Evolutionary conservation across 2,888 invertebrate species (phyloP).

Genomic region (Xanthorhoe spadicearia): DNA sequence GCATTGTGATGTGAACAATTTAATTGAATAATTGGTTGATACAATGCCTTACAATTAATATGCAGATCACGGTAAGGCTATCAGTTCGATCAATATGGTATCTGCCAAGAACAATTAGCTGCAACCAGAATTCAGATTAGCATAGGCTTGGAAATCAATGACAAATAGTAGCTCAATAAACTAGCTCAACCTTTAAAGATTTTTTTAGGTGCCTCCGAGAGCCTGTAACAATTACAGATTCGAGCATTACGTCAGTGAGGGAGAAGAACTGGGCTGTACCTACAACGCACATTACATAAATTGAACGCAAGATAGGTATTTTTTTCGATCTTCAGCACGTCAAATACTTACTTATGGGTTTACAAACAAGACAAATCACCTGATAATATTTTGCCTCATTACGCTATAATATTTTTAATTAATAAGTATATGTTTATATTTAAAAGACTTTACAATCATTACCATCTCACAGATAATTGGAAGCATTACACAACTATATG

Average conservation of each 20-base stretch:
- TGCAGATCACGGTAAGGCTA: slow-evolving; percentile 31
- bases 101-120: slow-evolving; percentile 23
- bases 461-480: slow-evolving; percentile 9
- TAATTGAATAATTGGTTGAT: background rate
- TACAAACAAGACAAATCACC: too few relatives aligned
- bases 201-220: too few relatives aligned
- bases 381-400: background rate
- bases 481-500: slow-evolving; percentile 24
- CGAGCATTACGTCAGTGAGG: too few relatives aligned
- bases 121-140: slow-evolving; percentile 26
- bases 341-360: too few relatives aligned
- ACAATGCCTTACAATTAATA: slow-evolving; percentile 26
- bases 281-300: too few relatives aligned
- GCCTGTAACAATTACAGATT: too few relatives aligned
- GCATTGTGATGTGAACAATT: too few relatives aligned
- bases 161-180: background rate
- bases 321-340: too few relatives aligned
- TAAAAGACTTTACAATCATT: background rate
- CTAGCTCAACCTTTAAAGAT: background rate
- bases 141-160: slow-evolving; percentile 9
- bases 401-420: background rate
- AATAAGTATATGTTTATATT: background rate
- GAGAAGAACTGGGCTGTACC: too few relatives aligned
- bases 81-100: slow-evolving; percentile 29
- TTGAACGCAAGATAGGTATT: too few relatives aligned